phyloP scores from a whole-genome alignment of 1,140 invertebrate species.

The Muscidifurax raptorellus region DNA sequence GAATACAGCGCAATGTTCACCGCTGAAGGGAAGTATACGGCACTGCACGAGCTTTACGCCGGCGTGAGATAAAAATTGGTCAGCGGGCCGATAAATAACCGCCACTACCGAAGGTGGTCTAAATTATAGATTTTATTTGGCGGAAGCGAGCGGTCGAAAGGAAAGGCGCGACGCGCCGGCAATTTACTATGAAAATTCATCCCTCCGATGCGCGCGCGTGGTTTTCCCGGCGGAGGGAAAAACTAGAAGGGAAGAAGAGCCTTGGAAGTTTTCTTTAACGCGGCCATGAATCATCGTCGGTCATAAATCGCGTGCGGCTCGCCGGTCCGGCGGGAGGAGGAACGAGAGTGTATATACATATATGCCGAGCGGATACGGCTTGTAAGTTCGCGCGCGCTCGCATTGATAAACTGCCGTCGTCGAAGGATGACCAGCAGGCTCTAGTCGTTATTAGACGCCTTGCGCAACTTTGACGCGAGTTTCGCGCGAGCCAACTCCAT shows the following conservation, averaged over 20 bases:
- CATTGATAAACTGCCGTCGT: constrained; percentile 32
- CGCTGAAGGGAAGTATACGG: neutral
- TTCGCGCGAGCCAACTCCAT: neutral
- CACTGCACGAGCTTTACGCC: neutral
- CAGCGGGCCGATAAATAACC: constrained; percentile 33
- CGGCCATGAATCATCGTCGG: constrained; percentile 38
- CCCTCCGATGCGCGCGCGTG: neutral
- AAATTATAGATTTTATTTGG: constrained; percentile 31
- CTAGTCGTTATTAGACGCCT: neutral
- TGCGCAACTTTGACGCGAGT: constrained; percentile 8
- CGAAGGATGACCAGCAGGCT: constrained; percentile 16
- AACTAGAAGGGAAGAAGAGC: neutral
- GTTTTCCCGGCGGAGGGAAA: constrained; percentile 5
- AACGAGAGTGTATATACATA: neutral
- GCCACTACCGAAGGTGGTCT: neutral
- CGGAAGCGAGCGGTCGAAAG: neutral
- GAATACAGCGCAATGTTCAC: neutral
- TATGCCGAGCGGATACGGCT: neutral
- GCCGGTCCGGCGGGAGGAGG: neutral
- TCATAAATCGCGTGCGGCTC: constrained; percentile 29
- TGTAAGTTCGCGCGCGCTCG: neutral
- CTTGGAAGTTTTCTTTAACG: constrained; percentile 37
- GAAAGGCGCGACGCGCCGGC: neutral
- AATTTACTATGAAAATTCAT: constrained; percentile 45
- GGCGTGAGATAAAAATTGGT: constrained; percentile 32